These are phyloP conservation scores for Macaria notata DNA, from an alignment of 2,888 invertebrate genomes.

Conservation along the genomic window DNA sequence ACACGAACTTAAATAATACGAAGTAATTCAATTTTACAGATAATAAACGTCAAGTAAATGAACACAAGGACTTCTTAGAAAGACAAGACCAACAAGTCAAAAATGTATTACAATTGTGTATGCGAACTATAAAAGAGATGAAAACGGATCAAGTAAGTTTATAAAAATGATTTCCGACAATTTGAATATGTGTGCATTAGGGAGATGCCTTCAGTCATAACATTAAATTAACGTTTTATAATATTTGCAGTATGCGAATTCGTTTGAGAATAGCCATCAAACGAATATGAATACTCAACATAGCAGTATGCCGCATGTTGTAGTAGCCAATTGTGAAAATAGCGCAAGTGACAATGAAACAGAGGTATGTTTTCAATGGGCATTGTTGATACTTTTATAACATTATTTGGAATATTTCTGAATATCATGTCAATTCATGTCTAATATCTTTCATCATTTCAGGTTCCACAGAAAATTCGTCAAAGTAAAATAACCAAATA, in stretches of 20 bases:
- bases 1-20: no score
- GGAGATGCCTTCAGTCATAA: not conserved
- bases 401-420: conserved; percentile 1
- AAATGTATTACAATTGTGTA: conserved; percentile 54
- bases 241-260: conserved; percentile 27
- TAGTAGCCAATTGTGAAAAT: conserved; percentile 33
- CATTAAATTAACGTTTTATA: not conserved
- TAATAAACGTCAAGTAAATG: conserved; percentile 49
- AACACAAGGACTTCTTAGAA: conserved; percentile 50
- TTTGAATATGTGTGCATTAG: not conserved
- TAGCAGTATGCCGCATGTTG: conserved; percentile 30
- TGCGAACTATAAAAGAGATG: conserved; percentile 58
- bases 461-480: conserved; percentile 15
- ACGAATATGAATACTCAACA: conserved; percentile 16
- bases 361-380: conserved; percentile 33
- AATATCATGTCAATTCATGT: not conserved
- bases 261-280: conserved; percentile 14
- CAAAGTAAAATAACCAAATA: conserved; percentile 10
- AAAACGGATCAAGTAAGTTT: conserved; percentile 48
- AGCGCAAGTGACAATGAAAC: conserved; percentile 42
- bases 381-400: no score
- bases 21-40: conserved; percentile 38
- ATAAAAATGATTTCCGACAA: not conserved
- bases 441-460: conserved; percentile 2
- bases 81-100: conserved; percentile 55